phyloP scores from a whole-genome alignment of 2,113 vertebrate species.

The Menura novaehollandiae region DNA sequence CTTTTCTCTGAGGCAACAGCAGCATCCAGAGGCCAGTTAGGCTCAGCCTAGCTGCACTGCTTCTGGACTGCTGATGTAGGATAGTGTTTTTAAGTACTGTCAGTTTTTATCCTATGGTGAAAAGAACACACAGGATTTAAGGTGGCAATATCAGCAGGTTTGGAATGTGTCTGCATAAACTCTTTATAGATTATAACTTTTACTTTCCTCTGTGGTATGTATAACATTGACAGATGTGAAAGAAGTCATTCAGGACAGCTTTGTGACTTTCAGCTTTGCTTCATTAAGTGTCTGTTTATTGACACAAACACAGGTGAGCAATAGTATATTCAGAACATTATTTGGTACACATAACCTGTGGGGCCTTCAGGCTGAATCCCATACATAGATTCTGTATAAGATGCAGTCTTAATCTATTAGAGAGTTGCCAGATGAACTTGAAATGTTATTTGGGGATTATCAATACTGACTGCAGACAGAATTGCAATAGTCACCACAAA shows the following conservation, averaged over 20 bases:
- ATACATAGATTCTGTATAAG: neutral
- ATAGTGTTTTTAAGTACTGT: neutral
- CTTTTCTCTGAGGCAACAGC: constrained; percentile 41
- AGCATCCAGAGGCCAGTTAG: constrained; percentile 39
- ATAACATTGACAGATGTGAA: neutral
- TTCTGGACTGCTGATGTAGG: neutral
- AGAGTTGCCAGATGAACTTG: neutral
- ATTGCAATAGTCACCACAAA: neutral
- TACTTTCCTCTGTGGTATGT: neutral
- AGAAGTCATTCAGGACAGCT: neutral
- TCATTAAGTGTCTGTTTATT: neutral
- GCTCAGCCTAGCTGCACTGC: neutral
- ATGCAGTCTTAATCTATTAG: neutral
- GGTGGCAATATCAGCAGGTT: neutral
- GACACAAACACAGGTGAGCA: neutral
- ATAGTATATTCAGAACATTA: neutral
- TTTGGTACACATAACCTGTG: neutral
- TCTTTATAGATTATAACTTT: neutral
- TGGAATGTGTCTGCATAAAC: neutral
- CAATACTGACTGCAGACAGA: neutral
- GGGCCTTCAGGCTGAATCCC: neutral
- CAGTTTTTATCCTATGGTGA: neutral
- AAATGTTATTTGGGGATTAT: neutral
- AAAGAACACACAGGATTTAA: neutral
- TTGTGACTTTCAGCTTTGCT: neutral